These are phyloP conservation scores for Sylvia borin DNA, from an alignment of 2,797 vertebrate species.

Conservation along the genomic window DNA sequence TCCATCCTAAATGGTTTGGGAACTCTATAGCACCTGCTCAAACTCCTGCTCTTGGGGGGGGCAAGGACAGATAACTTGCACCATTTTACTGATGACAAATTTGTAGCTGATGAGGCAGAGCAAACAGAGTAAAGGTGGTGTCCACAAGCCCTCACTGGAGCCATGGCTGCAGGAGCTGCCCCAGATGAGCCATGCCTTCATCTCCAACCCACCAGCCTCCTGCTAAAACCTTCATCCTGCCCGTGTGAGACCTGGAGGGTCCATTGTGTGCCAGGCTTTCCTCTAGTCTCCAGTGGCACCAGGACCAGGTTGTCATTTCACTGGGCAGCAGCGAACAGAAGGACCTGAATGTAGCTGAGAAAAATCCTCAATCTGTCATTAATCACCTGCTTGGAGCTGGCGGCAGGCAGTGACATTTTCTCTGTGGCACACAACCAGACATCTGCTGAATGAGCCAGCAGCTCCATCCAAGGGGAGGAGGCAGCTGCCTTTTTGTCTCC, in stretches of 20 bases:
- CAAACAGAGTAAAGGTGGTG: not conserved
- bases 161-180: not conserved
- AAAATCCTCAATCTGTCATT: constrained; percentile 55
- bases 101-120: constrained; percentile 15
- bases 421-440: constrained; percentile 56
- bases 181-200: not conserved
- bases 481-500: constrained; percentile 5
- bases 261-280: not conserved
- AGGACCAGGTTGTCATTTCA: constrained; percentile 27
- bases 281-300: not conserved
- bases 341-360: not conserved
- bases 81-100: constrained; percentile 7
- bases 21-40: not conserved
- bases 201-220: not conserved
- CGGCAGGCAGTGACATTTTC: constrained; percentile 64
- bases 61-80: not conserved
- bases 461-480: constrained; percentile 24
- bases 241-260: fast-evolving
- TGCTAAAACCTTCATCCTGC: not conserved
- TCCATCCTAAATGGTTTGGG: not conserved
- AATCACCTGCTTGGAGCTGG: constrained; percentile 65
- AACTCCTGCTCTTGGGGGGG: not conserved
- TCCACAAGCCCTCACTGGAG: fast-evolving
- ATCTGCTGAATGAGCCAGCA: constrained; percentile 54
- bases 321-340: not conserved